Evolutionary conservation across 2,888 invertebrate species (phyloP), one percentile per base, ranked within the genome.

Genomic region (Chouioia cunea): DNA sequence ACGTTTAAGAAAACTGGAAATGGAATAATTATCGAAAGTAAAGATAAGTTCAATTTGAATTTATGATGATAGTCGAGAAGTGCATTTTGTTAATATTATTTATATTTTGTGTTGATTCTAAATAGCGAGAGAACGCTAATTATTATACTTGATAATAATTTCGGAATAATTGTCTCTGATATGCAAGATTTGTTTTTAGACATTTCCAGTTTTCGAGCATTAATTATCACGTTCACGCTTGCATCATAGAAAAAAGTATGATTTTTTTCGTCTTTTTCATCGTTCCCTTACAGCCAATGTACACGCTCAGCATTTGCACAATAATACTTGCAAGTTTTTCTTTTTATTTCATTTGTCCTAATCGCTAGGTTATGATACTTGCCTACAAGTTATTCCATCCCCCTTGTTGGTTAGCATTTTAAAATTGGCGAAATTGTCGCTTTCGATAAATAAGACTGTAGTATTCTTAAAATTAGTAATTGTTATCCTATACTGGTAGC

Each of bases 1-100:
- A 77, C 68, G 76, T 77, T 79, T 80, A 78, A n/a, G 77, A 76
- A 81, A 82, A 81, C 79, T 82, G 81, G 80, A 82, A 83, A 81
- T 79, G 79, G 81, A 58, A 36, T 36, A 8, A 36, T 36, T 10
- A 36, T 36, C 36, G 36, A 12, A 10, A 36, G 36, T 36, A 12
- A 4, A 36, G 36, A 36, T 36, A 36, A 36, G 10, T 36, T 36
- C 36, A 36, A 12, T 36, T 36, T 36, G 36, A 36, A 36, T 36
- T 36, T 36, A 36, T 36, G 36, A 36, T 36, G 15, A 12, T 20
- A 15, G 8, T 10, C 4, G 50, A 50, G 10, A 50, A 50, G 50
- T 50, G 20, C 20, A 16, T 50, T 20, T 50, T n/a, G n/a, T n/a
- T n/a, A n/a, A n/a, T n/a, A n/a, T n/a, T n/a, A n/a, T n/a, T n/a